phyloP scores from a whole-genome alignment of 2,888 invertebrate genomes.

The Epirrhoe tristata region DNA sequence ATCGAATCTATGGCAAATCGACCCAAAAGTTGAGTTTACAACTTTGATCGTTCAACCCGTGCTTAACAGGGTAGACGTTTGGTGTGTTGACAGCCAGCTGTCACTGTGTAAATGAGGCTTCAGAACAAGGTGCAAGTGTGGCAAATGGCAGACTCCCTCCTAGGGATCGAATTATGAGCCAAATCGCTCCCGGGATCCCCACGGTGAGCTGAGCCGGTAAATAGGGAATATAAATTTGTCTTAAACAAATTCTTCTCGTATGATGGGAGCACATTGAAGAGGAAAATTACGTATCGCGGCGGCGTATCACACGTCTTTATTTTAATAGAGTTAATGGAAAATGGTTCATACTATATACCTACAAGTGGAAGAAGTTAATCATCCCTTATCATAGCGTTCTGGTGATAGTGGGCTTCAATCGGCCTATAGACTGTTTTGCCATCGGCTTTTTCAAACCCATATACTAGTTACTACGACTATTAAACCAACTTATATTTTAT shows the following conservation, averaged over 20 bases:
- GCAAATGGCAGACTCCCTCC: constrained; percentile 45
- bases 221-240: constrained; percentile 70
- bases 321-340: constrained; percentile 49
- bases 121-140: constrained; percentile 46
- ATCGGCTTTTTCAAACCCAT: background rate
- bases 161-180: constrained; percentile 61
- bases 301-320: constrained; percentile 47
- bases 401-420: background rate
- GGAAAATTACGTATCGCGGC: constrained; percentile 59
- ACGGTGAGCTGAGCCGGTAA: constrained; percentile 62
- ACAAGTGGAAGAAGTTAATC: constrained; percentile 5
- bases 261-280: constrained; percentile 59
- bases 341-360: constrained; percentile 15
- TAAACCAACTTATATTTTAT: background rate
- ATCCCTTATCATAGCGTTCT: background rate
- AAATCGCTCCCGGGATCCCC: constrained; percentile 56
- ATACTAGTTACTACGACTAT: background rate
- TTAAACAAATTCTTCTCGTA: constrained; percentile 64
- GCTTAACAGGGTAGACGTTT: constrained; percentile 38
- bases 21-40: constrained; percentile 39
- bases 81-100: constrained; percentile 46
- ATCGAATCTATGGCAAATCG: constrained; percentile 30
- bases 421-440: background rate
- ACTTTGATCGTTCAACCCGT: constrained; percentile 45
- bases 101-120: constrained; percentile 45